Evolutionary conservation across 2,888 invertebrate genomes (phyloP).

Genomic region (Cecidostiba fungosa): DNA sequence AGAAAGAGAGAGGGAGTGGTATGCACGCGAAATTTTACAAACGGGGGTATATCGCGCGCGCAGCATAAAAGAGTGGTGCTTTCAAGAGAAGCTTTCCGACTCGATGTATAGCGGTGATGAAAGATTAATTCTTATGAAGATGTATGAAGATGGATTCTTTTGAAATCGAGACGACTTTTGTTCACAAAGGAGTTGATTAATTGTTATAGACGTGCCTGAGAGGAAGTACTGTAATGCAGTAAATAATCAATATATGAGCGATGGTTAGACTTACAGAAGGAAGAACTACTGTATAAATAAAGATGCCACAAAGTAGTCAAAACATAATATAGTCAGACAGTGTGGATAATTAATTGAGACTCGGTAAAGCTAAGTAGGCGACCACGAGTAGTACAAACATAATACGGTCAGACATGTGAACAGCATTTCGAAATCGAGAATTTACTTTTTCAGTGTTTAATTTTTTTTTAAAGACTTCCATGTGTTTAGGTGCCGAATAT

Average conservation of each 20-base stretch:
- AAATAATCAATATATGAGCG: neutral
- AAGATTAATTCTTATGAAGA: constrained; percentile 7
- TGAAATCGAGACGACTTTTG: neutral
- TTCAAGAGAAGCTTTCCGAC: neutral
- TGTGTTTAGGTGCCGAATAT: no score
- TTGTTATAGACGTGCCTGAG: neutral
- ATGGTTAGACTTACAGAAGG: neutral
- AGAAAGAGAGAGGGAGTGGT: neutral
- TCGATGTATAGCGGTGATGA: neutral
- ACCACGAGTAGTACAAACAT: neutral
- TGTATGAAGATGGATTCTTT: neutral
- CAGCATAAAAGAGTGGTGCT: constrained; percentile 19
- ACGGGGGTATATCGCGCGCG: neutral
- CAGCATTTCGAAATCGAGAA: neutral
- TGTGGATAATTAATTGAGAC: neutral
- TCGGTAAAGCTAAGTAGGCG: neutral
- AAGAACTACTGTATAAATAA: neutral
- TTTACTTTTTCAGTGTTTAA: neutral
- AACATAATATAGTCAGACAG: neutral
- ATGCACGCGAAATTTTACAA: constrained; percentile 38
- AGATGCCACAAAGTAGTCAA: neutral
- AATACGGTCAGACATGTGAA: neutral
- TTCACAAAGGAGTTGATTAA: neutral
- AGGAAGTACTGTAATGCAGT: neutral
- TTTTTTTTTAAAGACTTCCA: no score